A percentile compares a stretch with the other conserved stretches of the same genome.
phyloP scores from a whole-genome alignment of 1,140 invertebrate species.

The Andricus grossulariae region DNA sequence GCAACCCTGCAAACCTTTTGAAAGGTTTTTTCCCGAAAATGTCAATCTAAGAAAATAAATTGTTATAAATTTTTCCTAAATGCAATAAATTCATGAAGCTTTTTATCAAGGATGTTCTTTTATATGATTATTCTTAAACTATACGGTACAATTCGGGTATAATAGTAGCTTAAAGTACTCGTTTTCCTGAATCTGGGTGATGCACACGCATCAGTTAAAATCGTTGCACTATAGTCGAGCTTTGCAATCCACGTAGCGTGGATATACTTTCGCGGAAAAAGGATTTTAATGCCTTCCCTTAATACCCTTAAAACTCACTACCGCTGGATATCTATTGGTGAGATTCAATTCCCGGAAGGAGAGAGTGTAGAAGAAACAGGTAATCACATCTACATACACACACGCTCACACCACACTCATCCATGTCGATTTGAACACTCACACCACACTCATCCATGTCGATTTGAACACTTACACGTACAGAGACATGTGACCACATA shows the following conservation, averaged over 20 bases:
- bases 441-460: too few species aligned
- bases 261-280: conserved; percentile 30
- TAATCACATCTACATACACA: not conserved
- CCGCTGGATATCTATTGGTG: conserved; percentile 45
- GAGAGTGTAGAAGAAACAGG: not conserved
- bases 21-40: too few species aligned
- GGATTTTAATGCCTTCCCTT: conserved; percentile 62
- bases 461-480: not conserved
- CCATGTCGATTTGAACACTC: not conserved
- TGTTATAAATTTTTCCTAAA: too few species aligned
- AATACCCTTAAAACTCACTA: conserved; percentile 55
- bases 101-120: too few species aligned
- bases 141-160: too few species aligned
- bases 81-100: too few species aligned
- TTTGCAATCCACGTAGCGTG: not conserved
- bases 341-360: conserved; percentile 54
- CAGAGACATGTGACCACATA: conserved; percentile 32
- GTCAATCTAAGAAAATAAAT: too few species aligned
- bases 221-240: not conserved
- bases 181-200: too few species aligned
- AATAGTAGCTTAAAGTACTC: too few species aligned
- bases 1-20: too few species aligned
- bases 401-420: not conserved
- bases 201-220: not conserved
- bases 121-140: too few species aligned